A percentile compares a stretch with the other conserved stretches of the same genome.
Evolutionary conservation across 1,140 invertebrate species (phyloP).

Genomic region (Saccostrea cuccullata): DNA sequence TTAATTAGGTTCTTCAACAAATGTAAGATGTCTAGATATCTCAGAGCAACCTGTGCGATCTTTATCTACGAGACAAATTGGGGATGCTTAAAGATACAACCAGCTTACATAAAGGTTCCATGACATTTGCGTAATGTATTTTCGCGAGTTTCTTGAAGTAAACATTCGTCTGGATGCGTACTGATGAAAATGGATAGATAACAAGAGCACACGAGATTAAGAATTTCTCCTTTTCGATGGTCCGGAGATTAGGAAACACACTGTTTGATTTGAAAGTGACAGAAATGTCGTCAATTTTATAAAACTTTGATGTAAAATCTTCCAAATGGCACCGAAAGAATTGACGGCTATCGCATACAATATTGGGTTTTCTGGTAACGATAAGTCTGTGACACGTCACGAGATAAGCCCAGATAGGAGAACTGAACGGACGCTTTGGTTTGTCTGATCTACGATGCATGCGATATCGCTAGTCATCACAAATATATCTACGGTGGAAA

Average conservation of each 20-base stretch:
- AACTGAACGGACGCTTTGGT: neutral
- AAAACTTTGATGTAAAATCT: constrained; percentile 27
- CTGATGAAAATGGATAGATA: constrained; percentile 27
- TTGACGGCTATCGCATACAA: neutral
- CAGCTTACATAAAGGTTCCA: neutral
- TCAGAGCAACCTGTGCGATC: constrained; percentile 13
- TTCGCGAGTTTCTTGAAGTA: neutral
- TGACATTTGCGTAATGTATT: constrained; percentile 33
- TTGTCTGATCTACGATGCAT: neutral
- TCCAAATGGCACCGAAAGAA: constrained; percentile 17
- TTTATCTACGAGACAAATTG: constrained; percentile 22
- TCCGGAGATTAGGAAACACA: constrained; percentile 12
- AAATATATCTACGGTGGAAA: constrained; percentile 4
- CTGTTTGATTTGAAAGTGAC: constrained; percentile 22
- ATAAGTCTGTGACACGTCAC: constrained; percentile 8
- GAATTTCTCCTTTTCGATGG: constrained; percentile 13
- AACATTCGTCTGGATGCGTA: constrained; percentile 20
- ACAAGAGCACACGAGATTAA: constrained; percentile 1
- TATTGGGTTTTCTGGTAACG: constrained; percentile 8
- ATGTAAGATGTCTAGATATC: neutral
- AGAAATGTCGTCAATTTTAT: constrained; percentile 36
- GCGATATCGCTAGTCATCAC: neutral
- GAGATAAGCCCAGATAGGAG: neutral
- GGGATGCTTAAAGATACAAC: neutral
- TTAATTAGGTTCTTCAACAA: constrained; percentile 10